Base-by-base conservation (phyloP, 1,140 invertebrate genomes). In the Hycleus cichorii region DNA sequence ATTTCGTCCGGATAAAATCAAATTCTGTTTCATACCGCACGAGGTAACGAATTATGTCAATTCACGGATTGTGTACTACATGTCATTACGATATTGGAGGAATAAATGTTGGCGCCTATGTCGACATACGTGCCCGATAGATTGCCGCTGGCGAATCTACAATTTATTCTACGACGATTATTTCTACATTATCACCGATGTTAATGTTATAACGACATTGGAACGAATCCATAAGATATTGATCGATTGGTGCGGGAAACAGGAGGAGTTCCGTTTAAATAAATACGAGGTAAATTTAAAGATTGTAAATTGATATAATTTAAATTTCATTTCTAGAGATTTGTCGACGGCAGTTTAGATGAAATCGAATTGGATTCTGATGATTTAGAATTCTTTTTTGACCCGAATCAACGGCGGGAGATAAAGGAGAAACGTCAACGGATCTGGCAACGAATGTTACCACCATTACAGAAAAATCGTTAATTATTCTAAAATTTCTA, bases 361-460 rank as follows among this genome's bases (percentile, higher is more conserved):
- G 32, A 32, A 32, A 11, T 62, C 8, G 49, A 54, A 11, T 18
- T 62, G 18, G 55, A 58, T 40, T 47, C 38, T 8, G 52, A 55
- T 39, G 60, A 62, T 49, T 56, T 58, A 58, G 43, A 62, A 27
- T 32, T 62, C n/a, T 58, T 52, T 62, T 49, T 62, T 7, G 25
- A 9, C 45, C 42, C 58, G 32, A 24, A 53, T 44, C 49, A 62
- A 54, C 47, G 44, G 24, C 25, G 44, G n/a, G 40, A 6, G n/a
- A 12, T 50, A 6, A 27, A 25, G n/a, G 26, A 53, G 38, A 62
- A 58, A 27, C 40, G 38, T 32, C 9, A 26, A 4, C 46, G 40
- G 27, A 46, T 62, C 11, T 45, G 52, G 11, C 18, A 38, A 32
- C 42, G 60, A 39, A 62, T 62, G 60, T 32, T 62, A 18, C 56